A percentile compares a stretch with the other conserved stretches of the same genome.
phyloP scores from a whole-genome alignment of 2,113 vertebrate genomes.

The Typhlomys cinereus region DNA sequence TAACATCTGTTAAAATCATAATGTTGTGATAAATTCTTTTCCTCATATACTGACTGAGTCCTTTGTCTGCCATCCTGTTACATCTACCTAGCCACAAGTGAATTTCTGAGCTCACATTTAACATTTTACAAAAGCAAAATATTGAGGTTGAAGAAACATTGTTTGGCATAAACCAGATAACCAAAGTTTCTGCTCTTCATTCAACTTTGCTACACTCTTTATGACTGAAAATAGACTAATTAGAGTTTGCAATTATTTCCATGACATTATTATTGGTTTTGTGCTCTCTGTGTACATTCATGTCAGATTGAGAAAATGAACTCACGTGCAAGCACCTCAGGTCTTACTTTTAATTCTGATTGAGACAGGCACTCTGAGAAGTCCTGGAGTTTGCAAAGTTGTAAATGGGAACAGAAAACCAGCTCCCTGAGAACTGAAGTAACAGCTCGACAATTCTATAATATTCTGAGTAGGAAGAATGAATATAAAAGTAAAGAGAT shows the following conservation, averaged over 20 bases:
- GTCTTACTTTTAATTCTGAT: too few species aligned
- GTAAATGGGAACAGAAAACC: background rate
- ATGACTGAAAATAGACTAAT: background rate
- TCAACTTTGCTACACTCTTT: background rate
- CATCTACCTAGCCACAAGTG: too few species aligned
- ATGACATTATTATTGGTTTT: background rate
- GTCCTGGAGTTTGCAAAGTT: background rate
- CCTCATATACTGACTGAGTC: too few species aligned
- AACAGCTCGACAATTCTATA: too few species aligned
- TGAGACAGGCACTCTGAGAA: background rate
- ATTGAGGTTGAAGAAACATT: background rate
- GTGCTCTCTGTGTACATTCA: background rate
- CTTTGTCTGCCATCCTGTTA: too few species aligned
- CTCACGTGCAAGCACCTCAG: background rate
- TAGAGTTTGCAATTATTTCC: background rate
- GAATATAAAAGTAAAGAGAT: too few species aligned
- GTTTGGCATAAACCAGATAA: background rate
- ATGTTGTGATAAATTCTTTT: too few species aligned
- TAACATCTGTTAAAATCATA: too few species aligned
- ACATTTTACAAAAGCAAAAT: too few species aligned
- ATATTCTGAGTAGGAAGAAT: too few species aligned
- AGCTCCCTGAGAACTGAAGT: background rate
- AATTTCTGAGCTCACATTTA: too few species aligned
- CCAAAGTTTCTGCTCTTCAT: background rate
- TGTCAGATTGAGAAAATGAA: background rate